Evolutionary conservation across 2,113 vertebrate species (phyloP).

Genomic region (Grantiella picta): DNA sequence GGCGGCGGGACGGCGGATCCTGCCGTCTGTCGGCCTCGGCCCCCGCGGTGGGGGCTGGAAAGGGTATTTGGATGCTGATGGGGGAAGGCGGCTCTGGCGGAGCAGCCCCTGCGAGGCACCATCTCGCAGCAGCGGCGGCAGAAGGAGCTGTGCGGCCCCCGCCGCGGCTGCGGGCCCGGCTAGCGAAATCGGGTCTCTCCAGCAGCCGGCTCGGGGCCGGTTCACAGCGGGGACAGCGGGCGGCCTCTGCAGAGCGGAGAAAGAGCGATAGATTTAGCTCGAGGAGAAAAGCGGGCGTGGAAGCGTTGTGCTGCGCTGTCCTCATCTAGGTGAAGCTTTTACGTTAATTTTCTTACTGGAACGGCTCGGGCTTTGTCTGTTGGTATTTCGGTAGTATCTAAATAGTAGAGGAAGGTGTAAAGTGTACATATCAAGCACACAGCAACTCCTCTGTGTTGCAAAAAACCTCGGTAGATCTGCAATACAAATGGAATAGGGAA

Average conservation of each 20-base stretch:
- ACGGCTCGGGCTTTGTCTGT: too few species aligned
- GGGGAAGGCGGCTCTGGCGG: not conserved
- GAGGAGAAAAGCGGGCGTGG: not conserved
- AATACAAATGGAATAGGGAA: accelerated
- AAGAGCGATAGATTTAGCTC: accelerated
- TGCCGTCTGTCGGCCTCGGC: not conserved
- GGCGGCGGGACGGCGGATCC: too few species aligned
- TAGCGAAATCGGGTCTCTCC: not conserved
- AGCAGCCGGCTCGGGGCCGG: not conserved
- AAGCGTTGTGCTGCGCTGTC: not conserved
- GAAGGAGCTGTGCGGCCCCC: not conserved
- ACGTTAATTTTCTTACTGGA: not conserved
- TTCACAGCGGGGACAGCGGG: accelerated
- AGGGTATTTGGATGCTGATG: not conserved
- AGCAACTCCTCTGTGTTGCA: not conserved
- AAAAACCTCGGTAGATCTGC: not conserved
- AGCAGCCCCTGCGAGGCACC: not conserved
- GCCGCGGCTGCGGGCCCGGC: not conserved
- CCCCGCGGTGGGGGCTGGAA: not conserved
- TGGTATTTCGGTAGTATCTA: not conserved
- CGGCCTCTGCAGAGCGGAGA: not conserved
- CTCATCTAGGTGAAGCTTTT: not conserved
- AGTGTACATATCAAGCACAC: accelerated
- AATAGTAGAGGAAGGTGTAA: too few species aligned
- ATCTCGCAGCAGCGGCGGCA: not conserved